Evolutionary conservation across 1,140 invertebrate species (phyloP).

Genomic region (Lepidotrigona ventralis): DNA sequence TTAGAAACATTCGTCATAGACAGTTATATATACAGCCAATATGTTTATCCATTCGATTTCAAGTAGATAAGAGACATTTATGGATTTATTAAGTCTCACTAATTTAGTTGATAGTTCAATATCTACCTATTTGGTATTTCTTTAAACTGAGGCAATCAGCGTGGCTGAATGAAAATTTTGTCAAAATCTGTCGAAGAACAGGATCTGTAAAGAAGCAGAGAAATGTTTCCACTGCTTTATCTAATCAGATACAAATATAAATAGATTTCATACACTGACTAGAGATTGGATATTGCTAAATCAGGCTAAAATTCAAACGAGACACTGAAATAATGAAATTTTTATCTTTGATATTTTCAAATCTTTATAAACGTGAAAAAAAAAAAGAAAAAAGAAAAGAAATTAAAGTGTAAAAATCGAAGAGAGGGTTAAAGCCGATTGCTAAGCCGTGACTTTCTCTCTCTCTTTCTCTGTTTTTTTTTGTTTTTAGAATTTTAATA

Average conservation of each 20-base stretch:
- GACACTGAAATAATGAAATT: background rate
- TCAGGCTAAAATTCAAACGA: background rate
- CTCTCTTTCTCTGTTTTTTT: too few relatives aligned
- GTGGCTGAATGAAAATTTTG: background rate
- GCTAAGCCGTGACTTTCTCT: background rate
- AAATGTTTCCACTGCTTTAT: background rate
- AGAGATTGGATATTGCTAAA: background rate
- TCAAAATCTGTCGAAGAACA: too few relatives aligned
- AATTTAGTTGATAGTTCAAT: background rate
- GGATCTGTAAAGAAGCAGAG: background rate
- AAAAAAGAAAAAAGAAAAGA: background rate
- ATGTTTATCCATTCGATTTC: background rate
- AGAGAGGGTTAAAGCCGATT: background rate
- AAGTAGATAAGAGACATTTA: background rate
- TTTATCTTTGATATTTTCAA: too few relatives aligned
- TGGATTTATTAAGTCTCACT: background rate
- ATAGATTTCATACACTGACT: background rate
- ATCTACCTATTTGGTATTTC: too few relatives aligned
- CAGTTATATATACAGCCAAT: background rate
- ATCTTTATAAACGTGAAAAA: too few relatives aligned
- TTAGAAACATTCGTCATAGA: too few relatives aligned
- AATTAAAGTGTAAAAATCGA: background rate
- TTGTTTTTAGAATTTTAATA: background rate
- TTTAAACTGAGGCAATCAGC: background rate
- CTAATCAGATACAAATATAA: background rate